Percentiles rank a stretch among this genome's conserved stretches.
Evolutionary conservation across 2,113 vertebrate species (phyloP).

Genomic region (Varanus komodoensis): DNA sequence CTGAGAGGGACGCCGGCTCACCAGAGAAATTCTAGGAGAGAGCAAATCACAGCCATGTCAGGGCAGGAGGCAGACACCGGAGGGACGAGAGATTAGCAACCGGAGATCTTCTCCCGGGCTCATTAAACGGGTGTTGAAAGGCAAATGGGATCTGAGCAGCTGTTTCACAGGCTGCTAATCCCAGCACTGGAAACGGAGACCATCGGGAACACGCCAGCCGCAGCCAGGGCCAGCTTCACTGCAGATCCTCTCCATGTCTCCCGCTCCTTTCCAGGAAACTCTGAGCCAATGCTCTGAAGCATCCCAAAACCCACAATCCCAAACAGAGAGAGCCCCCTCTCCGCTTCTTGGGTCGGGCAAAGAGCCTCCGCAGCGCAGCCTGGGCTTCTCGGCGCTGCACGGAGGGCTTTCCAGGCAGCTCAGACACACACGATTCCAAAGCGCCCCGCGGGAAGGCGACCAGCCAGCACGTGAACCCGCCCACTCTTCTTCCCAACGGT

Average conservation of each 20-base stretch:
- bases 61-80: background rate
- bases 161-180: background rate
- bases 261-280: background rate
- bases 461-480: background rate
- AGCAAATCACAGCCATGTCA: slow-evolving; percentile 25
- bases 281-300: background rate
- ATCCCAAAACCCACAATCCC: background rate
- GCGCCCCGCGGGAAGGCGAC: background rate
- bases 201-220: background rate
- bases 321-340: background rate
- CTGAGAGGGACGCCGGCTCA: background rate
- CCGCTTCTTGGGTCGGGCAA: background rate
- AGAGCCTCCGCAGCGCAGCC: background rate
- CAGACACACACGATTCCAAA: background rate
- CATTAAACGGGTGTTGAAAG: slow-evolving; percentile 29
- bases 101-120: background rate
- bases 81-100: background rate
- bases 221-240: background rate
- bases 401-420: background rate
- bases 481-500: background rate
- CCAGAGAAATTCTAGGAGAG: slow-evolving; percentile 50
- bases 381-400: background rate
- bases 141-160: background rate
- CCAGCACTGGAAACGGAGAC: background rate
- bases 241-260: rapidly evolving